A percentile compares a stretch with the other conserved stretches of the same genome.
These are phyloP conservation scores for Sinopyrophorus schimmeli DNA, from an alignment of 2,888 invertebrate genomes.

Conservation along the genomic window DNA sequence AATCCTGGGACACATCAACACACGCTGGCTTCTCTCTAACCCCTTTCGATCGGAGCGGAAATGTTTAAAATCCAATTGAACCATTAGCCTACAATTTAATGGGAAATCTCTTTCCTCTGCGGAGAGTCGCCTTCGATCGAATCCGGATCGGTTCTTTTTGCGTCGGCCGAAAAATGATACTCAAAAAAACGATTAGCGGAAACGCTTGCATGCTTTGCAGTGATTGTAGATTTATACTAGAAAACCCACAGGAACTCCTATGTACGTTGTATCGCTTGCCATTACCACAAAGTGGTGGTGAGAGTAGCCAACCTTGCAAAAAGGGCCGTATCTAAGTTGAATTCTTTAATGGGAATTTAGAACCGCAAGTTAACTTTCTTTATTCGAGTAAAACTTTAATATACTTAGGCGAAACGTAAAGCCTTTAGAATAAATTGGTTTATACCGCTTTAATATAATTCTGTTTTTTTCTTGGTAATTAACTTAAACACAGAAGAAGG, in stretches of 20 bases:
- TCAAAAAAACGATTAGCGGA: neutral
- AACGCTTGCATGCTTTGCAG: constrained; percentile 19
- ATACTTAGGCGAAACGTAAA: too few species aligned
- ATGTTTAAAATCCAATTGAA: constrained; percentile 22
- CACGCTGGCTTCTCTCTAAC: constrained; percentile 43
- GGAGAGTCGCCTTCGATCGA: neutral
- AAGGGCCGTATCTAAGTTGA: constrained; percentile 13
- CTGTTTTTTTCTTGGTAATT: too few species aligned
- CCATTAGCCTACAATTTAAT: neutral
- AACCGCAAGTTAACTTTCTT: neutral
- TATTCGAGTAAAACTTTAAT: too few species aligned
- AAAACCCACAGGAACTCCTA: constrained; percentile 20
- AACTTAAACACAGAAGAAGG: too few species aligned
- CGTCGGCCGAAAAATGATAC: neutral
- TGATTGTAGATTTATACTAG: constrained; percentile 23
- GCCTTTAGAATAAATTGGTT: too few species aligned
- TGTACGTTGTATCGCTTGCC: constrained; percentile 23
- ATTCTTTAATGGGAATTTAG: constrained; percentile 18
- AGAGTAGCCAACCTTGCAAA: constrained; percentile 26
- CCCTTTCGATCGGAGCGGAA: constrained; percentile 32
- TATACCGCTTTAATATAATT: too few species aligned
- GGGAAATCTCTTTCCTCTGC: neutral
- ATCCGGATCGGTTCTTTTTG: too few species aligned
- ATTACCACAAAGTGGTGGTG: constrained; percentile 28
- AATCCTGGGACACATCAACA: constrained; percentile 42